Base-by-base conservation (phyloP, 2,113 vertebrate genomes). In the Leptobrachium leishanense region DNA sequence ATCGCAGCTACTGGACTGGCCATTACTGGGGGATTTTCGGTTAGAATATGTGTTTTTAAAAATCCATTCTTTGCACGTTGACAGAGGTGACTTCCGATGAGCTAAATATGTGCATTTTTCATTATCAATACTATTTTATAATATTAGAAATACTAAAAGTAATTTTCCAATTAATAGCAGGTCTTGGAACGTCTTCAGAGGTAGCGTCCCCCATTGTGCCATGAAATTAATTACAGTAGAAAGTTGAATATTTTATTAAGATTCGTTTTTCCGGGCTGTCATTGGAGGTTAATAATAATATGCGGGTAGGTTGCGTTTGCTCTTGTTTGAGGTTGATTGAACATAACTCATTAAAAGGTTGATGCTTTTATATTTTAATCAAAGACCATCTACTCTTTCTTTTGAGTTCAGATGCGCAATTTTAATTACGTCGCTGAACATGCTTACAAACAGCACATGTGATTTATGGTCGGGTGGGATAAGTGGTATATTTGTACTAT, bases 141-240 rank as follows among this genome's bases (percentile, higher is more conserved):
- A 31, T 31, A 31, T 31, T 31, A 31, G 20, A 31, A 31, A 31
- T 31, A 31, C 20, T 31, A 50, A 50, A 50, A 5, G 46, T 50
- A 8, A 63, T 69, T 68, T 40, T 2, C 41, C 44, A 69, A 69
- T 77, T 68, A 77, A 68, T 54, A 40, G 64, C 13, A 67, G 67
- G 54, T 40, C 63, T 46, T 67, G 31, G 62, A 76, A 67, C 74
- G 54, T 76, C 46, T 50, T 50, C 46, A 76, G 66, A 77, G 53
- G 54, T 68, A 63, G 75, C 65, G 68, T 68, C 75, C 65, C 20
- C 66, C 68, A 50, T 59, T 68, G 74, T 67, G 62, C 54, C 54
- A 64, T 46, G 42, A 76, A 76, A 76, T 76, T 76, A 76, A 76
- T 76, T 76, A 67, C 67, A 76, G 74, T 68, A 43, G 12, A 76